These are phyloP conservation scores for Lasioglossum morio DNA, from an alignment of 2,888 invertebrate species.

Conservation along the genomic window DNA sequence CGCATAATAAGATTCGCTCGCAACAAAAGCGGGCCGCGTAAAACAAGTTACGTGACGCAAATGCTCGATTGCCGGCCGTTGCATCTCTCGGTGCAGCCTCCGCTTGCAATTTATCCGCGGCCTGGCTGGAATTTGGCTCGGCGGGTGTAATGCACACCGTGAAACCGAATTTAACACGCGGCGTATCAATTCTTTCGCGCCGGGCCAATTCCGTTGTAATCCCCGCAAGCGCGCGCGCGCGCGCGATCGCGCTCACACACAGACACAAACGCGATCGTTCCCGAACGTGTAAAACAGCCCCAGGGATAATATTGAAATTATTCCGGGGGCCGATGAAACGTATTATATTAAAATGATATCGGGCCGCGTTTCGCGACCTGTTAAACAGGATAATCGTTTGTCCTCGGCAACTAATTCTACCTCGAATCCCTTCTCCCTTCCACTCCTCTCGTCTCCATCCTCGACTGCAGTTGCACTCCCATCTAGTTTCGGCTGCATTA, in stretches of 20 bases:
- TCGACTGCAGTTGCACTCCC: not conserved
- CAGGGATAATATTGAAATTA: constrained; percentile 54
- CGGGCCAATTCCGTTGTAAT: constrained; percentile 56
- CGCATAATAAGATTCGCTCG: constrained; percentile 80
- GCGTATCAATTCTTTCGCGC: constrained; percentile 63
- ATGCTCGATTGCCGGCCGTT: constrained; percentile 75
- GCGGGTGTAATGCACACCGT: constrained; percentile 53
- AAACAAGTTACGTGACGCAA: constrained; percentile 81
- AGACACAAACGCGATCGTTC: not conserved
- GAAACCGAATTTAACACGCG: constrained; percentile 61
- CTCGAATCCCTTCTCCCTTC: not conserved
- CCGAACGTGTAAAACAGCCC: constrained; percentile 22
- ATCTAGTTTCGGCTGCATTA: constrained; percentile 44
- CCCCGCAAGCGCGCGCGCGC: not conserved
- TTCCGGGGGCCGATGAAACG: constrained; percentile 21
- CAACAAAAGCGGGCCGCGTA: constrained; percentile 79
- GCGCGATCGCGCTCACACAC: not conserved
- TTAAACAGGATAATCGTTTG: constrained; percentile 56
- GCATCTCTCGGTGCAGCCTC: constrained; percentile 42
- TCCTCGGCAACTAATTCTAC: constrained; percentile 40
- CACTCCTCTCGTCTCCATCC: not conserved
- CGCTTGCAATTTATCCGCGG: constrained; percentile 66
- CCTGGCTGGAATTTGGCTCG: constrained; percentile 37
- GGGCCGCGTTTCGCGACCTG: constrained; percentile 33
- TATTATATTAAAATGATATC: constrained; percentile 50